Percentiles rank a stretch among this genome's conserved stretches.
phyloP scores from a whole-genome alignment of 1,140 invertebrate genomes.

The Drosophila malerkotliana region DNA sequence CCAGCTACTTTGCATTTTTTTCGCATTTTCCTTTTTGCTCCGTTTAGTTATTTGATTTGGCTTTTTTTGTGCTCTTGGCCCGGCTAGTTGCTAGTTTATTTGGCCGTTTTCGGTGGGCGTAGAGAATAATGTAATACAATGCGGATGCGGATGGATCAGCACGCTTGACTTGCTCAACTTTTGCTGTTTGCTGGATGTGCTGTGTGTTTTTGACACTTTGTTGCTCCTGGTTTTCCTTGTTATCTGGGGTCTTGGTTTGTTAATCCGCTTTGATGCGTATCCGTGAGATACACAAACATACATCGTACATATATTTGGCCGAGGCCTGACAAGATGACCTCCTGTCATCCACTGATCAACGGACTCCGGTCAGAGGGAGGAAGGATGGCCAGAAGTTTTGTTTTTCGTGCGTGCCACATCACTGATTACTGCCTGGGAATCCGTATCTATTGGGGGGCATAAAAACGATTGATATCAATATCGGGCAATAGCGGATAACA shows the following conservation, averaged over 20 bases:
- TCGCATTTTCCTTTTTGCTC: constrained; percentile 22
- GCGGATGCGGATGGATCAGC: constrained; percentile 71
- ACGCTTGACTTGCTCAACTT: constrained; percentile 78
- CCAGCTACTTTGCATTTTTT: constrained; percentile 47
- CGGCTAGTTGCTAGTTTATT: constrained; percentile 55
- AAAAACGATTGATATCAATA: constrained; percentile 82
- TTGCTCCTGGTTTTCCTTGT: constrained; percentile 35
- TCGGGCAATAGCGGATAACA: constrained; percentile 29
- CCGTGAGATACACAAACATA: constrained; percentile 14
- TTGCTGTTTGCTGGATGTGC: constrained; percentile 47
- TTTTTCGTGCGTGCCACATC: constrained; percentile 58
- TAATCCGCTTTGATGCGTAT: constrained; percentile 78
- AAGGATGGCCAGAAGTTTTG: constrained; percentile 49
- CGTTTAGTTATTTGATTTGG: constrained; percentile 27
- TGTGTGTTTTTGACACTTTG: constrained; percentile 72
- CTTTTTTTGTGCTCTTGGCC: constrained; percentile 3
- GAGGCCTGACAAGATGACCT: constrained; percentile 41
- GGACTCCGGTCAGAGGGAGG: constrained; percentile 11
- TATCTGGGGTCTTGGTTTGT: constrained; percentile 46
- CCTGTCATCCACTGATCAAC: constrained; percentile 60
- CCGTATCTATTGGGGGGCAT: constrained; percentile 32
- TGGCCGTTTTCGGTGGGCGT: constrained; percentile 41
- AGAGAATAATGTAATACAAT: constrained; percentile 51
- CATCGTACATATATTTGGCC: not conserved
- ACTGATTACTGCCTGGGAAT: constrained; percentile 55